These are phyloP conservation scores for Calliopum simillimum DNA, from an alignment of 2,888 invertebrate species.

Conservation along the genomic window DNA sequence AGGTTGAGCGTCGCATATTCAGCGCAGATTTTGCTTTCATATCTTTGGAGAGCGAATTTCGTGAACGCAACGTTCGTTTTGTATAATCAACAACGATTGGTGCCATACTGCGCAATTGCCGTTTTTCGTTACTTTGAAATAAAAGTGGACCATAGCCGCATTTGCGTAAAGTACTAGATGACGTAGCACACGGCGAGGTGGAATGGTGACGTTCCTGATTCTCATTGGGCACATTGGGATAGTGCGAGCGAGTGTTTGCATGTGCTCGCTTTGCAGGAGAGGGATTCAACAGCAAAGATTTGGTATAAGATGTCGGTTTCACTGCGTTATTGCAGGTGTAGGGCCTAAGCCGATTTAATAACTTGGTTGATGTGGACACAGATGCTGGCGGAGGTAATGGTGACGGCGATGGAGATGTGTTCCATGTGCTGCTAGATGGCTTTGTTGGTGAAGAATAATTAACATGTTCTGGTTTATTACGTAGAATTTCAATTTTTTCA, in stretches of 20 bases:
- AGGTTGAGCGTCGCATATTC: slow-evolving; percentile 27
- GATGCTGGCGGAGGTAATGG: neutral
- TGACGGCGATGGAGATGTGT: slow-evolving; percentile 21
- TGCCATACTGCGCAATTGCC: slow-evolving; percentile 62
- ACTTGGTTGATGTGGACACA: neutral
- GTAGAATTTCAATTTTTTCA: slow-evolving; percentile 46
- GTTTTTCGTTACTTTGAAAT: slow-evolving; percentile 51
- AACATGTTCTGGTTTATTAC: slow-evolving; percentile 26
- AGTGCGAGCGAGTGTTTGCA: slow-evolving; percentile 41
- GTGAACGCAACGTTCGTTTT: slow-evolving; percentile 62
- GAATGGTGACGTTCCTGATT: slow-evolving; percentile 47
- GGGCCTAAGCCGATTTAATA: neutral
- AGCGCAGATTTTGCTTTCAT: slow-evolving; percentile 51
- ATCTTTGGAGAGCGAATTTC: slow-evolving; percentile 56
- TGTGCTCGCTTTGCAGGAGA: slow-evolving; percentile 42
- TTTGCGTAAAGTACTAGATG: slow-evolving; percentile 14
- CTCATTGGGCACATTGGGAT: slow-evolving; percentile 61
- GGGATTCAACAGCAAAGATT: neutral
- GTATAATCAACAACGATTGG: slow-evolving; percentile 54
- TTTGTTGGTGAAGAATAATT: slow-evolving; percentile 15
- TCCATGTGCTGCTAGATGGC: slow-evolving; percentile 16
- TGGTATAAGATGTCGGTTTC: slow-evolving; percentile 2
- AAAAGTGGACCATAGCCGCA: slow-evolving; percentile 1
- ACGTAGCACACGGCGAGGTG: neutral
- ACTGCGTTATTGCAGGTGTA: neutral